Evolutionary conservation across 2,888 invertebrate species (phyloP).

Genomic region (Leistus spinibarbis): DNA sequence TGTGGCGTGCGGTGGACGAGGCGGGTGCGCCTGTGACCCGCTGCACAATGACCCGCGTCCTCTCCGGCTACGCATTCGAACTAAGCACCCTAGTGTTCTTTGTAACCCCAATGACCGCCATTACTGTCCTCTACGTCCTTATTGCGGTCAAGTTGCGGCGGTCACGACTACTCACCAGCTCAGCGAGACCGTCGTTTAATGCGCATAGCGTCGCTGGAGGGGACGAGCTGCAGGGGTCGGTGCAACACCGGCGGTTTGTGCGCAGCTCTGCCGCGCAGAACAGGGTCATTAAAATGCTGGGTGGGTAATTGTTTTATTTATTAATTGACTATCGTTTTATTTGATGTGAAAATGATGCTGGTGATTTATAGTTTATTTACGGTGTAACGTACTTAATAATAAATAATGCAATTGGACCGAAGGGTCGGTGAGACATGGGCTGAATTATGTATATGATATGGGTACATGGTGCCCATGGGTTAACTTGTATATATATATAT

Average conservation of each 20-base stretch:
- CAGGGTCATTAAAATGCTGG: slow-evolving; percentile 79
- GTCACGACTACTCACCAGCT: slow-evolving; percentile 60
- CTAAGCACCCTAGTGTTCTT: slow-evolving; percentile 84
- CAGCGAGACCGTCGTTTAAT: not conserved
- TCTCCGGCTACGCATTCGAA: slow-evolving; percentile 74
- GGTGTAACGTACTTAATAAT: too few species aligned
- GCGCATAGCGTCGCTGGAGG: slow-evolving; percentile 14
- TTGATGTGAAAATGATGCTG: too few species aligned
- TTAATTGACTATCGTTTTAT: too few species aligned
- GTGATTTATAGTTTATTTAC: not conserved
- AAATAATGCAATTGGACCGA: too few species aligned
- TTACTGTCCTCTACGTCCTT: slow-evolving; percentile 79
- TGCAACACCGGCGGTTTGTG: slow-evolving; percentile 27
- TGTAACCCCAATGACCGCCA: slow-evolving; percentile 84
- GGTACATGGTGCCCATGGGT: too few species aligned
- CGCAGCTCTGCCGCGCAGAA: slow-evolving; percentile 54
- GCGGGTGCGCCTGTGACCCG: slow-evolving; percentile 49
- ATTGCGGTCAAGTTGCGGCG: slow-evolving; percentile 75
- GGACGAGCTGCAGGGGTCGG: not conserved
- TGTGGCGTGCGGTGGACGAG: slow-evolving; percentile 61
- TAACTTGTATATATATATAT: too few species aligned
- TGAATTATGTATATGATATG: too few species aligned
- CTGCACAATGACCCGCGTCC: slow-evolving; percentile 61
- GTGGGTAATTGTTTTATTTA: too few species aligned
- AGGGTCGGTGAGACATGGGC: too few species aligned